Conservation (phyloP, 2,888 invertebrate species). For the Nymphalis c-album region DNA sequence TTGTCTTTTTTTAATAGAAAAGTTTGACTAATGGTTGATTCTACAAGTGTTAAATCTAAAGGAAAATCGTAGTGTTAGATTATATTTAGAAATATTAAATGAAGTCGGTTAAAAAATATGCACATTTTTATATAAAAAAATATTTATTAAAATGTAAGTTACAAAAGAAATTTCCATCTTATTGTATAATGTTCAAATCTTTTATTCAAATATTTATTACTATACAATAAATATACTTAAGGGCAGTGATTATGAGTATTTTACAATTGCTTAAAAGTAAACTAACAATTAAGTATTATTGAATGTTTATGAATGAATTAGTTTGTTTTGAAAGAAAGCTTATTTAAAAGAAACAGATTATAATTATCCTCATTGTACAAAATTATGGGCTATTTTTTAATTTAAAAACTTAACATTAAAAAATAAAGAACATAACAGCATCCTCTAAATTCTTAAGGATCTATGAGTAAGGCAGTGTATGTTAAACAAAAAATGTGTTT, state of each 20-base stretch:
- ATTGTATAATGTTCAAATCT: slow-evolving; percentile 5
- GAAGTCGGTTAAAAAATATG: not conserved
- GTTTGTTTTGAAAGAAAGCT: not conserved
- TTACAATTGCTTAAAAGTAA: slow-evolving; percentile 32
- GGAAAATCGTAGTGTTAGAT: not conserved
- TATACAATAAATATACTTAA: slow-evolving; percentile 45
- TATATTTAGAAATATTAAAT: not conserved
- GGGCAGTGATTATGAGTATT: slow-evolving; percentile 43
- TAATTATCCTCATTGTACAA: not conserved
- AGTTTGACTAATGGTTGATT: too few species aligned
- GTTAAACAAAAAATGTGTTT: not conserved
- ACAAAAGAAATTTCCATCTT: slow-evolving; percentile 60
- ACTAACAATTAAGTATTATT: slow-evolving; percentile 11
- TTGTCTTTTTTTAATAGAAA: too few species aligned
- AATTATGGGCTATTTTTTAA: not conserved
- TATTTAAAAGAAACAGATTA: not conserved
- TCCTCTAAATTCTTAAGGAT: not conserved
- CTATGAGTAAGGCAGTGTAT: not conserved
- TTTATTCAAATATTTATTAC: slow-evolving; percentile 18
- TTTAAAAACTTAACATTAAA: slow-evolving; percentile 8
- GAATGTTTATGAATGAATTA: not conserved
- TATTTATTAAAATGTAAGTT: slow-evolving; percentile 52
- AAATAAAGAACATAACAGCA: not conserved
- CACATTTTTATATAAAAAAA: slow-evolving; percentile 12
- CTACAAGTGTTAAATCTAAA: too few species aligned